Percentiles rank a stretch among this genome's conserved stretches.
These are phyloP conservation scores for Triplophysa yarkandensis DNA, from an alignment of 2,797 vertebrate species.

Conservation along the genomic window DNA sequence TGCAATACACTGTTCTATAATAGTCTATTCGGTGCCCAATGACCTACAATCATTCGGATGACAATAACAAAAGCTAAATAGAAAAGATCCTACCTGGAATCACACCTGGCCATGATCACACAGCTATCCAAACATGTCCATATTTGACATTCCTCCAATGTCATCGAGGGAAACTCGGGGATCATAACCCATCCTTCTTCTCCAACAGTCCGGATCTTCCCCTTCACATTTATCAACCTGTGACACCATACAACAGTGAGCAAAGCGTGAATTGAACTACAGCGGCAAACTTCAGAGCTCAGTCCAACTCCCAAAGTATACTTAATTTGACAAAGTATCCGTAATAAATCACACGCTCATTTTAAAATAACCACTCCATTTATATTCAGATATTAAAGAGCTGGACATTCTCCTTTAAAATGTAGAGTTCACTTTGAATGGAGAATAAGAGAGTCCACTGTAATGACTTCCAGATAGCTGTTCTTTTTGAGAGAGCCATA, in stretches of 20 bases:
- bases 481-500: conserved; percentile 55
- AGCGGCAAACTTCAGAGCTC: conserved; percentile 57
- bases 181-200: conserved; percentile 29
- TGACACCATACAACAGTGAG: conserved; percentile 55
- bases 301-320: conserved; percentile 58
- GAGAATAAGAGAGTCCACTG: conserved; percentile 52
- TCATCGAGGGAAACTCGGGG: conserved; percentile 5
- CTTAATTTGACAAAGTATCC: conserved; percentile 65
- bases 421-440: conserved; percentile 57
- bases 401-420: conserved; percentile 60
- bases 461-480: conserved; percentile 64
- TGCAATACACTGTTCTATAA: too few species aligned
- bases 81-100: not conserved
- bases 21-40: too few species aligned
- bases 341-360: conserved; percentile 64
- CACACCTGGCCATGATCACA: not conserved
- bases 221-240: conserved; percentile 55
- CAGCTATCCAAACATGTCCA: conserved; percentile 9
- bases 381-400: conserved; percentile 63
- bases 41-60: too few species aligned
- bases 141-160: conserved; percentile 18
- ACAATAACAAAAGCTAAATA: too few species aligned
- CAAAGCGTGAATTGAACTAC: conserved; percentile 58
- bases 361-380: conserved; percentile 63
- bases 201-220: conserved; percentile 15